phyloP scores from a whole-genome alignment of 2,888 invertebrate genomes.

The Leptinotarsa haldemani region DNA sequence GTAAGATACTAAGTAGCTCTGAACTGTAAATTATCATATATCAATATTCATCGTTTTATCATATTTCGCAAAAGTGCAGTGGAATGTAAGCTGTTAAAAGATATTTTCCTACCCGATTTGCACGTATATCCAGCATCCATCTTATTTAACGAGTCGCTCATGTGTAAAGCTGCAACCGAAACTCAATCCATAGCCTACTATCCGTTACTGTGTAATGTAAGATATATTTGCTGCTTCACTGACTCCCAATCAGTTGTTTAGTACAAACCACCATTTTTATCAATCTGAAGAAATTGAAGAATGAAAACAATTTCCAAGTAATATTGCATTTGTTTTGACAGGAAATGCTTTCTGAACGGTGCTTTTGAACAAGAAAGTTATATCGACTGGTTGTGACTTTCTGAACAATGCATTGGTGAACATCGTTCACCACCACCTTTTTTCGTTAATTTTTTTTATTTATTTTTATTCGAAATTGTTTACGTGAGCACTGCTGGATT shows the following conservation, averaged over 20 bases:
- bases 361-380: no score
- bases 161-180: slow-evolving; percentile 64
- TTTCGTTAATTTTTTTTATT: no score
- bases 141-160: slow-evolving; percentile 59
- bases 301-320: slow-evolving; percentile 9
- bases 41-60: not conserved
- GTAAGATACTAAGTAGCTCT: not conserved
- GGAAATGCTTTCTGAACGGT: slow-evolving; percentile 6
- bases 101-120: slow-evolving; percentile 38
- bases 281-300: slow-evolving; percentile 49
- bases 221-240: slow-evolving; percentile 66
- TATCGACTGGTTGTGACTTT: no score
- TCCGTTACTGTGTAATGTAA: slow-evolving; percentile 66
- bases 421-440: no score
- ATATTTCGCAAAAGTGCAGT: slow-evolving; percentile 15
- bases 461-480: no score
- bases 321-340: not conserved
- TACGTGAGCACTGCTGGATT: no score
- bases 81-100: slow-evolving; percentile 33
- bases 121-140: slow-evolving; percentile 45
- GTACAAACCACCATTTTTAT: slow-evolving; percentile 63
- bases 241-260: slow-evolving; percentile 61
- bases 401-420: not conserved
- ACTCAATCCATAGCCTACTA: slow-evolving; percentile 63
- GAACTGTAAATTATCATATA: not conserved